A percentile compares a stretch with the other conserved stretches of the same genome.
Conservation (phyloP, 2,113 vertebrate species). For the Gracilinanus agilis region DNA sequence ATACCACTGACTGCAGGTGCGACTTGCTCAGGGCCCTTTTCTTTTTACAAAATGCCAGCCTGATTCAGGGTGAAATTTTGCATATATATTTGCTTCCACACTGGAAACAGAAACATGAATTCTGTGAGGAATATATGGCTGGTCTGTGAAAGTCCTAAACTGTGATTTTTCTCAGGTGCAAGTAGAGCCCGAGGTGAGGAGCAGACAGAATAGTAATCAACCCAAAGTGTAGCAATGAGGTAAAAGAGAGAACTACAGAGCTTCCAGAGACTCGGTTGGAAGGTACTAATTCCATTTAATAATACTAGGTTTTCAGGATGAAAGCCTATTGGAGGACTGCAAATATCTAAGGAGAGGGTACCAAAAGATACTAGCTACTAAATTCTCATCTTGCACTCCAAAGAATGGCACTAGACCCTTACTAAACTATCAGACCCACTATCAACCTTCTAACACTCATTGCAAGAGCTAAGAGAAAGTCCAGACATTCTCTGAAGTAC, state of each 20-base stretch:
- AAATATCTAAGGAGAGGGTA: neutral
- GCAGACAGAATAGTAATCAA: neutral
- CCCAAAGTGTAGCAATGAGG: neutral
- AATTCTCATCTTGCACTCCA: slow-evolving; percentile 14
- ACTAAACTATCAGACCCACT: neutral
- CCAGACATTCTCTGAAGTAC: slow-evolving; percentile 56
- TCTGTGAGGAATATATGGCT: slow-evolving; percentile 68
- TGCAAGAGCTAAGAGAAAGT: slow-evolving; percentile 63
- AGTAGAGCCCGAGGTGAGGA: neutral
- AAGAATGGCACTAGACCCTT: neutral
- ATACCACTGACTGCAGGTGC: slow-evolving; percentile 13
- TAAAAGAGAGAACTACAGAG: neutral
- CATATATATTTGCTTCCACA: slow-evolving; percentile 68
- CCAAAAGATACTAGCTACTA: neutral
- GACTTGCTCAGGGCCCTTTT: neutral
- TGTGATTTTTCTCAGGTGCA: slow-evolving; percentile 47
- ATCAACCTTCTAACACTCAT: slow-evolving; percentile 53
- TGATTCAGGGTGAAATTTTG: slow-evolving; percentile 53
- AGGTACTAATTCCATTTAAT: neutral
- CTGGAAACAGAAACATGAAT: slow-evolving; percentile 50
- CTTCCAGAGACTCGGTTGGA: neutral
- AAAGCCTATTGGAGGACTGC: neutral
- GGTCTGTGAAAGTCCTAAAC: slow-evolving; percentile 33
- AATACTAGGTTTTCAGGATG: neutral
- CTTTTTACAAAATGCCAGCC: slow-evolving; percentile 50